Percentiles rank a stretch among this genome's conserved stretches.
phyloP scores from a whole-genome alignment of 35 echinoderm and acorn worm species.

The Apostichopus parvimensis region DNA sequence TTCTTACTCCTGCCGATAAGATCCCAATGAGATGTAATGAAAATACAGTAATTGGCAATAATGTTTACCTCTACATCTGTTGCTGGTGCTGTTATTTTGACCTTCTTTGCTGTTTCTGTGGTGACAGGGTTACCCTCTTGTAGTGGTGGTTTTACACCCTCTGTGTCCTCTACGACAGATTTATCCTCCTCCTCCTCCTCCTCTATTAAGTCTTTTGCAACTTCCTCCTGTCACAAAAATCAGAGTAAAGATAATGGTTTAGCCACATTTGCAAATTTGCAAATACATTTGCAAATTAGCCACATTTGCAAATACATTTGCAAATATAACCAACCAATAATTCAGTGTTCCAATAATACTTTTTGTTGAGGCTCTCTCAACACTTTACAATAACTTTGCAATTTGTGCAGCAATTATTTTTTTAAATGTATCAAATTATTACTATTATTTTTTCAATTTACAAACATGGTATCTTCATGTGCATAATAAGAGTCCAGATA shows the following conservation, averaged over 20 bases:
- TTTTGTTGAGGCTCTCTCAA: too few relatives aligned
- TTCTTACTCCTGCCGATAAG: not conserved
- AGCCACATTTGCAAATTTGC: too few relatives aligned
- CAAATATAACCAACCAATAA: too few relatives aligned
- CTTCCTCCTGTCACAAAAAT: constrained; percentile 2
- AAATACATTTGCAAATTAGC: too few relatives aligned
- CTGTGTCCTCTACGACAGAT: not conserved
- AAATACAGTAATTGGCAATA: not conserved
- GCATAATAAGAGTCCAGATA: too few relatives aligned
- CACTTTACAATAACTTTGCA: too few relatives aligned
- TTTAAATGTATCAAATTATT: too few relatives aligned
- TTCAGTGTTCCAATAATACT: too few relatives aligned
- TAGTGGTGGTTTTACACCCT: not conserved
- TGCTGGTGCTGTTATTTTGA: constrained; percentile 2
- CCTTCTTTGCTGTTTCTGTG: not conserved
- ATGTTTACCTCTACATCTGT: constrained; percentile 30
- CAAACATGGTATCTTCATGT: too few relatives aligned
- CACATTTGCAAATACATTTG: too few relatives aligned
- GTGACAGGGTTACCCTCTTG: constrained; percentile 18
- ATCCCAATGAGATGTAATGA: not conserved
- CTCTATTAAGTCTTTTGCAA: not conserved
- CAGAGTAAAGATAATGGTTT: not conserved
- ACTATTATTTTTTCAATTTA: too few relatives aligned
- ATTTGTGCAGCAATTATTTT: too few relatives aligned
- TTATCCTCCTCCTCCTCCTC: constrained; percentile 24